Percentiles rank a stretch among this genome's conserved stretches.
phyloP scores from a whole-genome alignment of 2,888 invertebrate genomes.

The Hedychridium roseum region DNA sequence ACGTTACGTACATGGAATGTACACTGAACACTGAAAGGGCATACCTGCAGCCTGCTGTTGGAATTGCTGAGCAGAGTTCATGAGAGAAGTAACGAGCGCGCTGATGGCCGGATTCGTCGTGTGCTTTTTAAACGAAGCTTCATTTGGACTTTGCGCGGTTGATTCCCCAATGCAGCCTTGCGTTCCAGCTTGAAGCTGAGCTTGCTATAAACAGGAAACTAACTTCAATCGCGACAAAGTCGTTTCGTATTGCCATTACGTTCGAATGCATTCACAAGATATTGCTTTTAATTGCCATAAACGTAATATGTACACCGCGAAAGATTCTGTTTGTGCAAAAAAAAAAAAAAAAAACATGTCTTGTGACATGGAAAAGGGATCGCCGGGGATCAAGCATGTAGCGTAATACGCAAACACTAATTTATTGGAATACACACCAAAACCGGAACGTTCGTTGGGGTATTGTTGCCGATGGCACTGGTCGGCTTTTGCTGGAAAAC shows the following conservation, averaged over 20 bases:
- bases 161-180: constrained; percentile 65
- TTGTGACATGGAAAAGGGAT: too few relatives aligned
- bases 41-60: constrained; percentile 71
- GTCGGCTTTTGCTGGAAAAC: constrained; percentile 65
- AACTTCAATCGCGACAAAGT: too few relatives aligned
- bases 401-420: too few relatives aligned
- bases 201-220: constrained; percentile 67
- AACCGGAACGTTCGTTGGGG: constrained; percentile 72
- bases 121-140: constrained; percentile 66
- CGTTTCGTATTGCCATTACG: too few relatives aligned
- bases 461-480: constrained; percentile 62
- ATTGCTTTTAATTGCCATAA: too few relatives aligned
- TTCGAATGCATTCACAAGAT: too few relatives aligned
- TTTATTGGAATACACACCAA: too few relatives aligned
- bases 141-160: constrained; percentile 63
- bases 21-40: constrained; percentile 39
- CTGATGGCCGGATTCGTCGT: constrained; percentile 75
- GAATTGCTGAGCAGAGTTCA: constrained; percentile 84
- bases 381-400: too few relatives aligned
- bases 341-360: too few relatives aligned
- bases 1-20: not conserved
- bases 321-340: too few relatives aligned
- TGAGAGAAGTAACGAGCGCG: constrained; percentile 80
- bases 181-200: constrained; percentile 69
- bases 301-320: too few relatives aligned